Base-by-base conservation (phyloP, 1,140 invertebrate species). In the Sitobion miscanthi region DNA sequence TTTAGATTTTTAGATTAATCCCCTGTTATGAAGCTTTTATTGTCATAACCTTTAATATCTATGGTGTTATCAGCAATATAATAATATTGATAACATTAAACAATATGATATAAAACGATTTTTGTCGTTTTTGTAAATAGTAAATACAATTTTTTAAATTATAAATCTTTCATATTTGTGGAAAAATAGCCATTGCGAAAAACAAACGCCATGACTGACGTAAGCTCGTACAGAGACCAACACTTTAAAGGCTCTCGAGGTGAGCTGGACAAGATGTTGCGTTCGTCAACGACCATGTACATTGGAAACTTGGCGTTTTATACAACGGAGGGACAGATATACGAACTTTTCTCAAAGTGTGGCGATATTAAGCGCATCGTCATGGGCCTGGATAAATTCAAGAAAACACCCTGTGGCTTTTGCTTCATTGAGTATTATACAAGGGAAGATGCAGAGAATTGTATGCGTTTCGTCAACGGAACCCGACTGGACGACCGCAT, bases 331-430 rank as follows among this genome's bases (percentile, higher is more conserved):
- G 99, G 99, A 96, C 99, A 99, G 96, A 99, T 99, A 93, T 98
- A 99, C 95, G 99, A 99, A 95, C 96, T 99, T 82, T 99, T 99
- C 95, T 97, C 97, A 45, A 97, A 98, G 95, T 99, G 98, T 95
- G 99, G 99, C 17, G 99, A 99, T 95, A 97, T 99, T 47, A 97
- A 99, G 94, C 96, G 98, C 94, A 98, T 99, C 49, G 97, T 99
- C 25, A 99, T 99, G 99, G 99, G 99, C 2, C 95, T 99, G 89
- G 99, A 99, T 95, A 99, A 99, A 95, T 98, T 98, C 94, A 99
- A 98, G 94, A 99, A 99, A 95, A 99, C 99, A 0, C 99, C 99
- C 0, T 99, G 99, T 96, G 99, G 99, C 21, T 99, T 99, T 95
- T 99, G 99, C 95, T 99, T 99, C 96, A 97, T 99, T 0, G 99